Evolutionary conservation across 2,888 invertebrate genomes (phyloP).

Genomic region (Coelopa pilipes): DNA sequence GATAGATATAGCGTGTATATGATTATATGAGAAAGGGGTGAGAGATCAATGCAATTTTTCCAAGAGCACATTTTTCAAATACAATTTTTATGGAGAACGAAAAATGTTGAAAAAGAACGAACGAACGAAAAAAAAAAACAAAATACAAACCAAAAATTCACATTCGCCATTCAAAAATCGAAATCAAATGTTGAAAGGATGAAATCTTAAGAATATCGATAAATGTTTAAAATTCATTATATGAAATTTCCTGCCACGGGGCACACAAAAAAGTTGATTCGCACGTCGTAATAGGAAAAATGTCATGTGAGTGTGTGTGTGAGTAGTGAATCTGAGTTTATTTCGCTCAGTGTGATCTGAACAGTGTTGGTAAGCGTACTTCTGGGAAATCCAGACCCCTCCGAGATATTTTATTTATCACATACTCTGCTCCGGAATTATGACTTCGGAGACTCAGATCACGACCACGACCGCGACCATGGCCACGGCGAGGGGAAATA

Average conservation of each 20-base stretch:
- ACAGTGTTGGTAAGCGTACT: slow-evolving; percentile 10
- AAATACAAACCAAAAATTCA: slow-evolving; percentile 2
- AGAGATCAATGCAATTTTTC: no score
- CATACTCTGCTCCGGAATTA: no score
- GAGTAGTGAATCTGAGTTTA: not conserved
- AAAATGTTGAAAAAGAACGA: not conserved
- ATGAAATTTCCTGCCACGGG: slow-evolving; percentile 34
- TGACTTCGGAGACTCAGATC: no score
- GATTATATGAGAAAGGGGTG: no score
- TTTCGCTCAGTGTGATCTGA: not conserved
- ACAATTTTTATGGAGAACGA: not conserved
- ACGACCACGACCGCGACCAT: no score
- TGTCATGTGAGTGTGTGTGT: not conserved
- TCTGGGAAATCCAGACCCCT: no score
- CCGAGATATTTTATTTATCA: no score
- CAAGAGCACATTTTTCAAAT: no score
- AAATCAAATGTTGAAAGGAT: not conserved
- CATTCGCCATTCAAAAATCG: slow-evolving; percentile 36
- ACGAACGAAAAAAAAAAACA: not conserved
- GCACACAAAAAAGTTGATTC: slow-evolving; percentile 49
- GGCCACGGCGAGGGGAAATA: no score
- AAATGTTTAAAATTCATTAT: not conserved
- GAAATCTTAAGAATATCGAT: no score
- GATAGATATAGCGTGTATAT: no score
- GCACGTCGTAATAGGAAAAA: not conserved